Evolutionary conservation across 2,113 vertebrate species (phyloP).

Genomic region (Phalacrocorax aristotelis): DNA sequence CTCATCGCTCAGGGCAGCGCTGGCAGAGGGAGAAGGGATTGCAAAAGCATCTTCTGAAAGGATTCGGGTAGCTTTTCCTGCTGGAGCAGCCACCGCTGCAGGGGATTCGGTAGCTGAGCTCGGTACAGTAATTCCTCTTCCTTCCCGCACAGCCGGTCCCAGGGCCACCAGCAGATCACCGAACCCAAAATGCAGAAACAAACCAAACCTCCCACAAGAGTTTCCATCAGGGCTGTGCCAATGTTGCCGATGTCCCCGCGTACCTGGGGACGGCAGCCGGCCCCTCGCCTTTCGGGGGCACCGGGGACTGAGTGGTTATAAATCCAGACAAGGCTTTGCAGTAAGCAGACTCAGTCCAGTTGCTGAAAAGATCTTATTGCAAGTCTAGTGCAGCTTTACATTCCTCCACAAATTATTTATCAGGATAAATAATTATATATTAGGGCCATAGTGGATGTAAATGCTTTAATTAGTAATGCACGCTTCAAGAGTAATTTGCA

Average conservation of each 20-base stretch:
- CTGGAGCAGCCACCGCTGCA: neutral
- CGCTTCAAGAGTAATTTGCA: conserved; percentile 33
- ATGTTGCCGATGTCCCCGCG: fast-evolving
- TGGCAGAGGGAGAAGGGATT: neutral
- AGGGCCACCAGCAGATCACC: neutral
- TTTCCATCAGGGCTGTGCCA: neutral
- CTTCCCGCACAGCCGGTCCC: neutral
- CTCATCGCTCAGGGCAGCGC: neutral
- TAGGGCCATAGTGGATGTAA: conserved; percentile 14
- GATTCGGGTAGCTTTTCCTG: neutral
- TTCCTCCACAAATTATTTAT: neutral
- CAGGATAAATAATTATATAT: conserved; percentile 25
- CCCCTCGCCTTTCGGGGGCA: fast-evolving
- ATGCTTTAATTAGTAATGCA: conserved; percentile 44
- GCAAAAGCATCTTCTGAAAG: neutral
- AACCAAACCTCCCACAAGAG: neutral
- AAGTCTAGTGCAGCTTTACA: neutral
- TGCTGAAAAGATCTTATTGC: neutral
- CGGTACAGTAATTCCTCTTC: neutral
- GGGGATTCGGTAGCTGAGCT: neutral
- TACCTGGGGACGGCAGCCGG: neutral
- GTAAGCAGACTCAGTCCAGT: neutral
- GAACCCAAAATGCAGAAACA: neutral
- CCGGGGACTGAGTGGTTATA: fast-evolving
- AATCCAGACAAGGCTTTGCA: neutral